These are phyloP conservation scores for Zoroaster sp. DNA, from an alignment of 53 echinoderm and acorn worm genomes.

Conservation along the genomic window DNA sequence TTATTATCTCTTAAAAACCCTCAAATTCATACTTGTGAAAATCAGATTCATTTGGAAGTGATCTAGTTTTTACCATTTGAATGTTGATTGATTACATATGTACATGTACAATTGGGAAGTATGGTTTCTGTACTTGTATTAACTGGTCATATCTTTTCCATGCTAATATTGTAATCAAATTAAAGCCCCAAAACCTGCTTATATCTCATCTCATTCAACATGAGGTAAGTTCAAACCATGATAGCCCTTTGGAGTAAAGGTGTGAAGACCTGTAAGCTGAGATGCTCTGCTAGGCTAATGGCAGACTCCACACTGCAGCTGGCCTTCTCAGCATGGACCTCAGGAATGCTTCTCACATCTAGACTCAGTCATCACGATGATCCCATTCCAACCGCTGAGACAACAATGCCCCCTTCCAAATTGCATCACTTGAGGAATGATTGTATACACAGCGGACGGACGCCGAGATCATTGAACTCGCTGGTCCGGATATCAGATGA, in stretches of 20 bases:
- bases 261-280: constrained; percentile 46
- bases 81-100: too few relatives aligned
- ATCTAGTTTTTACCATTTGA: too few relatives aligned
- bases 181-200: not conserved
- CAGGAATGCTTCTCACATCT: constrained; percentile 54
- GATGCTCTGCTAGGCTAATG: not conserved
- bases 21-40: too few relatives aligned
- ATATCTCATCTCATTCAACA: constrained; percentile 36
- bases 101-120: too few relatives aligned
- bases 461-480: constrained; percentile 43
- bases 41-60: too few relatives aligned
- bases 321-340: constrained; percentile 8
- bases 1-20: too few relatives aligned
- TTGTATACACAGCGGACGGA: constrained; percentile 55
- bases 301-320: constrained; percentile 1
- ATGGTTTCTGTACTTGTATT: too few relatives aligned
- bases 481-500: constrained; percentile 14
- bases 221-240: constrained; percentile 2
- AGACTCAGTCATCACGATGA: constrained; percentile 38
- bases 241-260: constrained; percentile 32
- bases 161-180: constrained; percentile 9
- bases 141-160: too few relatives aligned
- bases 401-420: constrained; percentile 43
- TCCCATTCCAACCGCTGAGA: constrained; percentile 59
- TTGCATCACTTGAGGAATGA: constrained; percentile 58